These are phyloP conservation scores for Gymnarchus niloticus DNA, from an alignment of 2,113 vertebrate genomes.

Conservation along the genomic window DNA sequence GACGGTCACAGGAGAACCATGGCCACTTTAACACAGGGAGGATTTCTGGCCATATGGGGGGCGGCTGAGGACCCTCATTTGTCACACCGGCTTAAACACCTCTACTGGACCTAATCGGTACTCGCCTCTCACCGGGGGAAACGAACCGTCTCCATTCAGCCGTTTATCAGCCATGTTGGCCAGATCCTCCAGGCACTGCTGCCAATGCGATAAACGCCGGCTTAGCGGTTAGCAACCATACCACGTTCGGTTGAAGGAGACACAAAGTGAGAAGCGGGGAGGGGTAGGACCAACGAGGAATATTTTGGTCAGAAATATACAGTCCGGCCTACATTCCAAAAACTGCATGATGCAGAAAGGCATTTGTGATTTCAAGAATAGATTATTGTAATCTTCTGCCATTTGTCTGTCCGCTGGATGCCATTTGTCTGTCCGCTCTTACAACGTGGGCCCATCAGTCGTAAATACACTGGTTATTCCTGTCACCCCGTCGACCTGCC, in stretches of 20 bases:
- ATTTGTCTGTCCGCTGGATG: no score
- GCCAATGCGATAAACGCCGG: background rate
- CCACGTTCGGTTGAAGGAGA: background rate
- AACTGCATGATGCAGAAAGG: no score
- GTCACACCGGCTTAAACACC: background rate
- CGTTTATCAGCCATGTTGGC: background rate
- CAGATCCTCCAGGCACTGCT: background rate
- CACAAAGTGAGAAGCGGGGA: background rate
- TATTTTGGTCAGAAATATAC: background rate
- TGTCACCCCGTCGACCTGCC: background rate
- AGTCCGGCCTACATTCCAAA: background rate
- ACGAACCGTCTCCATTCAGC: background rate
- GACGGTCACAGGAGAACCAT: background rate
- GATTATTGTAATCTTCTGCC: no score
- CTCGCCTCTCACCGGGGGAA: background rate
- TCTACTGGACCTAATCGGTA: background rate
- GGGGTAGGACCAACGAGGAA: background rate
- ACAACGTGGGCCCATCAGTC: background rate
- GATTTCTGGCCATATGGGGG: background rate
- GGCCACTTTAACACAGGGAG: background rate
- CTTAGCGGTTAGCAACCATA: background rate
- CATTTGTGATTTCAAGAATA: no score
- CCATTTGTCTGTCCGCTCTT: no score
- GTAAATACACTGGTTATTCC: background rate
- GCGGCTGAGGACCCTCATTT: background rate